Conservation (phyloP, 2,113 vertebrate species). For the Rhagologus leucostigma region DNA sequence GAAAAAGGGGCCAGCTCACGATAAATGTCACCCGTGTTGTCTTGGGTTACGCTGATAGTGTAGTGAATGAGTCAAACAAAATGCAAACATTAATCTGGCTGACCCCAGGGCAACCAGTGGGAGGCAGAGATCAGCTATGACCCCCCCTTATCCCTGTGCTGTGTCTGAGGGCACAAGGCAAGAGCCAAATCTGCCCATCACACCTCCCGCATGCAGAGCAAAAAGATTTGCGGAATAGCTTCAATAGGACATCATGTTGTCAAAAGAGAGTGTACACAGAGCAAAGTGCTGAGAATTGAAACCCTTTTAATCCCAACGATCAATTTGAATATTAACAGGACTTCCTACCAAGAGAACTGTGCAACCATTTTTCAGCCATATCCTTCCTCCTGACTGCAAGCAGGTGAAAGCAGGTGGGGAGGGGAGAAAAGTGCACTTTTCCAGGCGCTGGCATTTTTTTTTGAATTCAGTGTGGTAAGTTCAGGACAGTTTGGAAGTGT, state of each 20-base stretch:
- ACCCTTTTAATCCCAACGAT: not conserved
- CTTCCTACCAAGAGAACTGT: not conserved
- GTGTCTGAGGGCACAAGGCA: not conserved
- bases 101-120: not conserved
- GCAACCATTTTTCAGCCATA: not conserved
- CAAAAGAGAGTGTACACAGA: not conserved
- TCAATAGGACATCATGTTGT: not conserved
- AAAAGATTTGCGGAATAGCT: not conserved
- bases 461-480: no score
- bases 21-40: constrained; percentile 25
- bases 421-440: not conserved
- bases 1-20: constrained; percentile 43
- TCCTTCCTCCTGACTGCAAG: not conserved
- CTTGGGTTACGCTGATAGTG: not conserved
- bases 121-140: not conserved
- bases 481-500: not conserved
- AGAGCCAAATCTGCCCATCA: not conserved
- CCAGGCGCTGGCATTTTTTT: not conserved
- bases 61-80: constrained; percentile 14
- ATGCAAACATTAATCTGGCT: not conserved
- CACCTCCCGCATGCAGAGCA: not conserved
- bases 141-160: not conserved
- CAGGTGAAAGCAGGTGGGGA: not conserved
- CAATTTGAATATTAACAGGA: not conserved
- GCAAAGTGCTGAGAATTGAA: not conserved